Evolutionary conservation across 2,888 invertebrate genomes (phyloP), one percentile per base, ranked within the genome.

Genomic region (Andricus curvator): DNA sequence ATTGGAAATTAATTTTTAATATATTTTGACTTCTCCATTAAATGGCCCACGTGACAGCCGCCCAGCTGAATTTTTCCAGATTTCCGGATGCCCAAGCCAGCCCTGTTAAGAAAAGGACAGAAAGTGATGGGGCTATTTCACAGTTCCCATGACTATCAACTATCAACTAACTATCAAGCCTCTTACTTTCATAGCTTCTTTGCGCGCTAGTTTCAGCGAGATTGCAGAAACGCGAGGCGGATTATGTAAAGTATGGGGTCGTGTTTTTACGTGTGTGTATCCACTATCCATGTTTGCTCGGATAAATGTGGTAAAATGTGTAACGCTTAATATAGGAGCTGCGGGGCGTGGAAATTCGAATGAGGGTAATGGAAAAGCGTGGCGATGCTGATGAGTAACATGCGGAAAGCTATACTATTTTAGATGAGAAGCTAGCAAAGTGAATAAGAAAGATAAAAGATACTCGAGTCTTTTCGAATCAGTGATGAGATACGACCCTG

Each of bases 291-390:
- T 74, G 37, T 74, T 17, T 74, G 25, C 29, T 74, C 29, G 70
- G 15, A 29, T 51, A 51, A 74, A 56, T 48, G 56, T 74, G 51
- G 33, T 74, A 56, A 74, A 74, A 74, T 74, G 33, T 74, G 74
- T 60, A 74, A 74, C 56, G 51, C 51, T 70, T 70, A 74, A 74
- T 74, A 68, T 68, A 74, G 56, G 22, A 56, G 20, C 33, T 33
- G 74, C 74, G 20, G 56, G 74, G 74, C 33, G 83, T 86, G 85
- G 86, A 88, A 87, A 87, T 86, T 85, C 86, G 84, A 88, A 87
- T 85, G 88, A 87, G 89, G 87, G 85, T 88, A 88, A 88, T 87
- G 86, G 86, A 88, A 87, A 88, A 86, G 85, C 85, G 84, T 84
- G 86, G 86, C 88, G 87, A 89, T 86, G 87, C 87, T 81, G 64